These are phyloP conservation scores for Salvator merianae DNA, from an alignment of 2,113 vertebrate species.

Conservation along the genomic window DNA sequence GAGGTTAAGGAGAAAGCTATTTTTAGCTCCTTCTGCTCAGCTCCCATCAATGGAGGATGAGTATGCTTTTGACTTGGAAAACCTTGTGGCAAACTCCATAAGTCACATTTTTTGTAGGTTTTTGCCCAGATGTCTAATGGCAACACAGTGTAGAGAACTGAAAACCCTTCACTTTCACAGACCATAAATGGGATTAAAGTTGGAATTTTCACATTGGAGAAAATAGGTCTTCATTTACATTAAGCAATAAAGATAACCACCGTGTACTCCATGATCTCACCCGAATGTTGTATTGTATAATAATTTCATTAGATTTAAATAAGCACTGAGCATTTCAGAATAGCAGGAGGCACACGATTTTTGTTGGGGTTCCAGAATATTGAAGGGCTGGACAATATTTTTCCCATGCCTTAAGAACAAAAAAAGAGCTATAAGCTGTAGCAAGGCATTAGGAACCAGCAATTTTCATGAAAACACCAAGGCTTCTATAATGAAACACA, in stretches of 20 bases:
- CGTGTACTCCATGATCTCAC: not conserved
- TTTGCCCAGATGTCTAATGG: not conserved
- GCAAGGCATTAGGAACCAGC: constrained; percentile 2
- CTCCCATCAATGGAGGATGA: not conserved
- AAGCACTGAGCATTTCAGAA: constrained; percentile 9
- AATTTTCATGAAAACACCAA: constrained; percentile 20
- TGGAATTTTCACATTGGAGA: constrained; percentile 17
- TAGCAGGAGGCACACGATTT: not conserved
- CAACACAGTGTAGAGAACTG: not conserved
- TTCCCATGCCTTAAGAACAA: constrained; percentile 19
- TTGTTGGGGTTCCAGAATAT: not conserved
- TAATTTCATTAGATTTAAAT: constrained; percentile 1
- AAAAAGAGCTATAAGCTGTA: constrained; percentile 1
- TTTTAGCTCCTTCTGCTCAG: not conserved
- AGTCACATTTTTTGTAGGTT: not conserved
- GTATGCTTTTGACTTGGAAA: not conserved
- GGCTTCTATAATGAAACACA: not conserved
- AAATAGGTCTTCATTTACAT: constrained; percentile 4
- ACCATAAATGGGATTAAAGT: not conserved
- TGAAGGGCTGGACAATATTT: not conserved
- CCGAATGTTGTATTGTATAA: not conserved
- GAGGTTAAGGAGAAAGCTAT: not conserved
- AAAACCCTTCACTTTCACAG: not conserved
- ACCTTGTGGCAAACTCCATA: not conserved
- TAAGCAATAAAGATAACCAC: constrained; percentile 1